A percentile compares a stretch with the other conserved stretches of the same genome.
Evolutionary conservation across 1,140 invertebrate genomes (phyloP).

Genomic region (Drosophila ercepeae): DNA sequence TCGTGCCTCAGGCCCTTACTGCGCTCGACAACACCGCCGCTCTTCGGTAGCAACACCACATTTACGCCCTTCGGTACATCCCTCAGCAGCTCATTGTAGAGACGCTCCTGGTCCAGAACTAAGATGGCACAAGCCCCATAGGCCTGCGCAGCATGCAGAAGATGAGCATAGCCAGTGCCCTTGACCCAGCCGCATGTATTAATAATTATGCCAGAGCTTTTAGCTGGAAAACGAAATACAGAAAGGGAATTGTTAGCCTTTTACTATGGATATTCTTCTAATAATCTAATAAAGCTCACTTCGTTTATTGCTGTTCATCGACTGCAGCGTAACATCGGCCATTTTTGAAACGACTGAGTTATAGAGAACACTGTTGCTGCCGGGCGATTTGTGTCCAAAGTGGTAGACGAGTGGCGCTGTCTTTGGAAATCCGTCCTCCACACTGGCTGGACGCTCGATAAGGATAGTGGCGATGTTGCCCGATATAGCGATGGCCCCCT

Average conservation of each 20-base stretch:
- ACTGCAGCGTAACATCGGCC: slow-evolving; percentile 93
- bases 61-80: slow-evolving; percentile 97
- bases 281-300: slow-evolving; percentile 84
- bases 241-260: too few relatives aligned
- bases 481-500: slow-evolving; percentile 96
- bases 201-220: slow-evolving; percentile 96
- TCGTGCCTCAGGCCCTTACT: slow-evolving; percentile 89
- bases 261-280: slow-evolving; percentile 20
- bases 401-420: slow-evolving; percentile 97
- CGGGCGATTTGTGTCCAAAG: slow-evolving; percentile 94
- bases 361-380: slow-evolving; percentile 92
- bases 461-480: slow-evolving; percentile 95
- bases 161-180: slow-evolving; percentile 92
- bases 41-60: slow-evolving; percentile 97
- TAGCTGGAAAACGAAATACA: slow-evolving; percentile 88
- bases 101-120: slow-evolving; percentile 97
- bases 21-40: slow-evolving; percentile 97
- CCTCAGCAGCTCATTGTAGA: slow-evolving; percentile 96
- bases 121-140: slow-evolving; percentile 98
- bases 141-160: slow-evolving; percentile 94
- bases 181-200: slow-evolving; percentile 99
- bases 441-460: slow-evolving; percentile 94
- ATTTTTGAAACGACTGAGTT: slow-evolving; percentile 93
- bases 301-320: slow-evolving; percentile 94
- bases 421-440: slow-evolving; percentile 96